Percentiles rank a stretch among this genome's conserved stretches.
These are phyloP conservation scores for Siniperca obscura DNA, from an alignment of 2,797 vertebrate species.

Conservation along the genomic window DNA sequence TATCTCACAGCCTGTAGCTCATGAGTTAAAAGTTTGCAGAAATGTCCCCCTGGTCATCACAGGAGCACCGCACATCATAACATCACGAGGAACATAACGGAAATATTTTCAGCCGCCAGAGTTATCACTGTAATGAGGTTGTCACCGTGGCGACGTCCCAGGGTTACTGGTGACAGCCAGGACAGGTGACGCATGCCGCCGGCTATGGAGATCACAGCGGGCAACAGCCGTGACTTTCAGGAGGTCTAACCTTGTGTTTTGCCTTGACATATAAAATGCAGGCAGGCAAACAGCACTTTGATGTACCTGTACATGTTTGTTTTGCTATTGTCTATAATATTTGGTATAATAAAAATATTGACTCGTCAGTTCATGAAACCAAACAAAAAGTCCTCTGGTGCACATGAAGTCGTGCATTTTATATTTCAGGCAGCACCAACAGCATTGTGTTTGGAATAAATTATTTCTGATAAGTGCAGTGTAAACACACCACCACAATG, in stretches of 20 bases:
- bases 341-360: not conserved
- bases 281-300: slow-evolving; percentile 27
- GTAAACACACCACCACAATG: slow-evolving; percentile 25
- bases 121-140: slow-evolving; percentile 79
- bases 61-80: slow-evolving; percentile 50
- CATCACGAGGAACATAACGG: slow-evolving; percentile 50
- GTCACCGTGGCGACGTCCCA: slow-evolving; percentile 71
- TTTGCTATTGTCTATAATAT: not conserved
- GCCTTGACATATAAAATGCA: slow-evolving; percentile 46
- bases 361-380: not conserved
- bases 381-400: not conserved
- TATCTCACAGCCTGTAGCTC: slow-evolving; percentile 31
- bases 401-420: not conserved
- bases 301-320: slow-evolving; percentile 28
- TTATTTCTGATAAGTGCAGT: slow-evolving; percentile 29
- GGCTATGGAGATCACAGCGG: slow-evolving; percentile 61
- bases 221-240: slow-evolving; percentile 68
- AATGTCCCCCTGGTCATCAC: slow-evolving; percentile 16
- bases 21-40: slow-evolving; percentile 52
- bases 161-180: slow-evolving; percentile 71
- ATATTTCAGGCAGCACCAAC: slow-evolving; percentile 14
- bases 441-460: slow-evolving; percentile 18
- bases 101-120: slow-evolving; percentile 70
- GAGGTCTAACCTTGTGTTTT: slow-evolving; percentile 68
- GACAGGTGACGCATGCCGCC: slow-evolving; percentile 74